Percentiles rank a stretch among this genome's conserved stretches.
phyloP scores from a whole-genome alignment of 2,797 vertebrate genomes.

The Pangasius krempfi region DNA sequence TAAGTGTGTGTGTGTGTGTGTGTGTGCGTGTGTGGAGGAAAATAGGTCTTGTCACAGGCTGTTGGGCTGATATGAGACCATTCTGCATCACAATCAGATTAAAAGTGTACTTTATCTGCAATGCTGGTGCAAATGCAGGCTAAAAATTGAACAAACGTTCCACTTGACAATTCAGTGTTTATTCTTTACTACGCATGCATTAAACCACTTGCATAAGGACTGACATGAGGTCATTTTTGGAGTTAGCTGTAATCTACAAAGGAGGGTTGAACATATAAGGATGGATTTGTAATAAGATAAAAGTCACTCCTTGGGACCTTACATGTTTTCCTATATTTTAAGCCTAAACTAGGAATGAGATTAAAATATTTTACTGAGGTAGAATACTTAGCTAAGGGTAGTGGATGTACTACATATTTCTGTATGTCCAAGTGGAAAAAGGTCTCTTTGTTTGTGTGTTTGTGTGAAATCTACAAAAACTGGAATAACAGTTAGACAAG shows the following conservation, averaged over 20 bases:
- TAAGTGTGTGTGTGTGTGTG: constrained; percentile 1
- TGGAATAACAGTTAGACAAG: constrained; percentile 45
- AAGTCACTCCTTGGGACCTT: not conserved
- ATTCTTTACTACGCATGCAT: constrained; percentile 22
- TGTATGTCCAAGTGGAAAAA: constrained; percentile 14
- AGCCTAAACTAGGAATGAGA: constrained; percentile 28
- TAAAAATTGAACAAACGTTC: constrained; percentile 4
- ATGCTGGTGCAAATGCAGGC: constrained; percentile 33
- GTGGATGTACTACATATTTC: not conserved
- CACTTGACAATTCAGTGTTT: constrained; percentile 25
- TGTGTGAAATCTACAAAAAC: constrained; percentile 39
- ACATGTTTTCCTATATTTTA: not conserved
- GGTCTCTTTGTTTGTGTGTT: constrained; percentile 44
- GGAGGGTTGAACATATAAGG: constrained; percentile 12
- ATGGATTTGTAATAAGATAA: constrained; percentile 30
- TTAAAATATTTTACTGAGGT: constrained; percentile 19
- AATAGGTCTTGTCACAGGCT: constrained; percentile 41
- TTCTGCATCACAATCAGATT: constrained; percentile 42
- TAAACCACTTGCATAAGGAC: constrained; percentile 26
- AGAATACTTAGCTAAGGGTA: not conserved
- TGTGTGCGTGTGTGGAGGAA: not conserved
- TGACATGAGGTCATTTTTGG: constrained; percentile 11
- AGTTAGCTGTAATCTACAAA: constrained; percentile 50
- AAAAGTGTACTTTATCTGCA: constrained; percentile 44
- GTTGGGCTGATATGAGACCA: constrained; percentile 46